Evolutionary conservation across 1,140 invertebrate species (phyloP).

Genomic region (Calephelis virginiensis): DNA sequence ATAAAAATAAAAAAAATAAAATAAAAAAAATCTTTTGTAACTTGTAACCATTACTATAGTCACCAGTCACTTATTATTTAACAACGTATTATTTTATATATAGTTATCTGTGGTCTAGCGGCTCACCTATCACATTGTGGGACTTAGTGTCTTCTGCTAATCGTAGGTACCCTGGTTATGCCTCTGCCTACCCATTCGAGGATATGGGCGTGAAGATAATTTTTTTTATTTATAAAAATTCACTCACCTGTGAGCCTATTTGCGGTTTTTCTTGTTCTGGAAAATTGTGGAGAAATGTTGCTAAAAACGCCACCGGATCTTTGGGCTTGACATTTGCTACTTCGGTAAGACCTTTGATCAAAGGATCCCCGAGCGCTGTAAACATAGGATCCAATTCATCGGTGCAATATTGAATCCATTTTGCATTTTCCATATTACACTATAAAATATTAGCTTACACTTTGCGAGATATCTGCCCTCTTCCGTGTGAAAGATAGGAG

Average conservation of each 20-base stretch:
- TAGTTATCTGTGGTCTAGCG: too few relatives aligned
- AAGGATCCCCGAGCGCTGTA: constrained; percentile 89
- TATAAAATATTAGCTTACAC: constrained; percentile 79
- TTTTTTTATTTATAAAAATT: too few relatives aligned
- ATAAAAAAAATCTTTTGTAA: too few relatives aligned
- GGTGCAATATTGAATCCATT: constrained; percentile 29
- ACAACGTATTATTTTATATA: too few relatives aligned
- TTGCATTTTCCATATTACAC: constrained; percentile 31
- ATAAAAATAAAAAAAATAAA: too few relatives aligned
- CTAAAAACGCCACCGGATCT: constrained; percentile 90
- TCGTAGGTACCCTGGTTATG: too few relatives aligned
- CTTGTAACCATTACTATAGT: too few relatives aligned
- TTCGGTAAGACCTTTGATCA: constrained; percentile 92
- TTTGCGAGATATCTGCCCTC: constrained; percentile 90
- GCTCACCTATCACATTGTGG: too few relatives aligned
- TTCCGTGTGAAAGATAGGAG: constrained; percentile 86
- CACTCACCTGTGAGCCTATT: constrained; percentile 57
- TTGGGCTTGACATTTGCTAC: constrained; percentile 88
- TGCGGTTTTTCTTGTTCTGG: constrained; percentile 77
- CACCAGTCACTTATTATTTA: too few relatives aligned
- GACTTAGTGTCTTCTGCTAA: too few relatives aligned
- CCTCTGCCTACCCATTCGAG: too few relatives aligned
- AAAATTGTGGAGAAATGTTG: constrained; percentile 89
- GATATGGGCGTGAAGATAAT: too few relatives aligned
- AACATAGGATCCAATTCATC: constrained; percentile 65